Base-by-base conservation (phyloP, 2,797 vertebrate species). In the Falco naumanni region DNA sequence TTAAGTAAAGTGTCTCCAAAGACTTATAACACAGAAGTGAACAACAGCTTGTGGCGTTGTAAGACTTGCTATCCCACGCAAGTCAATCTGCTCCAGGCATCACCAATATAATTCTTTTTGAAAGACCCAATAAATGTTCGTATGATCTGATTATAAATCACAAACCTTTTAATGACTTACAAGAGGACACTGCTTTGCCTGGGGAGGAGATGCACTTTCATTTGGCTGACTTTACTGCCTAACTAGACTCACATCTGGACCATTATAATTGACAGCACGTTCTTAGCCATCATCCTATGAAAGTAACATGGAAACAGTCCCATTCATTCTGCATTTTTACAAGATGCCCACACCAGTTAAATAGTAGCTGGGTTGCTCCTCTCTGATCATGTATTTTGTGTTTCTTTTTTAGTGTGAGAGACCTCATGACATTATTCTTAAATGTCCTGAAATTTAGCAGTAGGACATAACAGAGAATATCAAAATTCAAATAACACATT, bases 141-240 rank as follows among this genome's bases (percentile, higher is more conserved):
- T 34, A 66, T 57, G 84, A 95, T 28, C 47, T 47, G 25, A 69
- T 29, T 57, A 77, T 89, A 95, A 97, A 97, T 93, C 88, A 96
- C 51, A 72, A 68, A 34, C 63, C 33, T 89, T 75, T 90, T 92
- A 96, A 90, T 51, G 84, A 80, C 70, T 84, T 90, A 47, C 79
- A 81, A 66, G 51, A 70, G 66, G 71, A 68, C 50, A 5, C 26
- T 74, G 79, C 60, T 94, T 72, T 87, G 71, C 75, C 83, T 71
- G 54, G 47, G 68, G 28, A 87, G 53, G 82, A 84, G 53, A 13
- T 34, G 34, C 33, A 56, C 53, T 70, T 59, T 43, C 60, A 43
- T 60, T 74, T 69, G 86, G 68, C 69, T 84, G 43, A 8, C 85
- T 96, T 97, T 87, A 95, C 78, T 72, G 68, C 56, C 84, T 81